Percentiles rank a stretch among this genome's conserved stretches.
Conservation (phyloP, 2,888 invertebrate species). For the Tricholauxania praeusta region DNA sequence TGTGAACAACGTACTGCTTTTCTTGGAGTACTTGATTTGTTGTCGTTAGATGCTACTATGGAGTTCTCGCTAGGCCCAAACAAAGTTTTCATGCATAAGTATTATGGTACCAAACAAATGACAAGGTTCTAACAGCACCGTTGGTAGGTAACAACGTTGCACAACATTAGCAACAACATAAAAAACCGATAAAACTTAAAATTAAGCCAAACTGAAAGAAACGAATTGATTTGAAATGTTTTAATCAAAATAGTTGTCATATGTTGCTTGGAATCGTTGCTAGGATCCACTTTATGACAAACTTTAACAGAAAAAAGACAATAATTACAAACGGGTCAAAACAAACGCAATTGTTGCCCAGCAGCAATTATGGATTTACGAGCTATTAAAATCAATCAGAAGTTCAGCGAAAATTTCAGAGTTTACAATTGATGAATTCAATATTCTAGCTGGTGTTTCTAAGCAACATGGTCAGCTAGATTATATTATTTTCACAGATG, state of each 20-base stretch:
- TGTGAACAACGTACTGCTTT: neutral
- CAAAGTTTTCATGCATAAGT: slow-evolving; percentile 5
- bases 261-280: slow-evolving; percentile 13
- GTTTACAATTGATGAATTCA: too few relatives aligned
- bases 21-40: slow-evolving; percentile 14
- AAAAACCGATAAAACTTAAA: neutral
- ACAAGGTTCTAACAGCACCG: slow-evolving; percentile 3
- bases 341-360: slow-evolving; percentile 13
- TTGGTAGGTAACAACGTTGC: slow-evolving; percentile 16
- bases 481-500: too few relatives aligned
- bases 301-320: slow-evolving; percentile 6
- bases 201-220: neutral
- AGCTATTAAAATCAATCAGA: too few relatives aligned
- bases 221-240: slow-evolving; percentile 11
- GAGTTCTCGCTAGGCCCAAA: slow-evolving; percentile 27
- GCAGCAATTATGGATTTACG: neutral
- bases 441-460: too few relatives aligned
- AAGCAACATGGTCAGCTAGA: too few relatives aligned
- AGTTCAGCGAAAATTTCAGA: too few relatives aligned
- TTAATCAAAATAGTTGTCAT: neutral
- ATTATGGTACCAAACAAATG: neutral
- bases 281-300: slow-evolving; percentile 9
- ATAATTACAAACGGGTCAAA: slow-evolving; percentile 7
- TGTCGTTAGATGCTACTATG: slow-evolving; percentile 30
- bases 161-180: slow-evolving; percentile 11